Evolutionary conservation across 2,113 vertebrate species (phyloP), one percentile per base, ranked within the genome.

Genomic region (Craseonycteris thonglongyai): DNA sequence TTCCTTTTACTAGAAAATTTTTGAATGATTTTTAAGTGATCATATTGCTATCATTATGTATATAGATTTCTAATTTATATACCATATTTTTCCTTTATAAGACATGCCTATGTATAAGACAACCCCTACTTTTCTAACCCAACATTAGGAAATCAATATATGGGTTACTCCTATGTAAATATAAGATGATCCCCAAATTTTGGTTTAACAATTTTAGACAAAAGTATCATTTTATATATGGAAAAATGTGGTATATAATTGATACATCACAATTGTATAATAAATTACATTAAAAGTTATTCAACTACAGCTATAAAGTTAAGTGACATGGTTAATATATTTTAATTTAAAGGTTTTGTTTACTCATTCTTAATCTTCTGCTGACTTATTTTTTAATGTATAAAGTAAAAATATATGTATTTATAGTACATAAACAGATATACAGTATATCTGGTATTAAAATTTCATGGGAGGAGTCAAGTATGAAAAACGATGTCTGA

Each of bases 241-340:
- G n/a, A n/a, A n/a, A n/a, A n/a, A n/a, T n/a, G n/a, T n/a, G n/a
- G n/a, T n/a, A n/a, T 38, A 22, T 38, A 89, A 88, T 22, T 83
- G 28, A 71, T 49, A 6, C 4, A 81, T 24, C 54, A 75, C 0
- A 21, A 75, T 78, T 94, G 93, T 71, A 16, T 68, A 86, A 68
- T 45, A 68, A 93, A 82, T 90, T 76, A 82, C 7, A 80, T 80
- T 96, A 71, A 38, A 47, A 90, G 9, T 75, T 81, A 85, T 56
- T 91, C 49, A 78, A 58, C 24, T 88, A 80, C 11, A 95, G 19
- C 3, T 90, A 58, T 47, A 54, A 81, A 87, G 30, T 58, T 72
- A 79, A 68, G 51, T 54, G 42, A 71, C 85, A 94, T 69, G 10
- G n/a, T n/a, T n/a, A n/a, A n/a, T 56, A 79, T 83, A 69, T 59